phyloP scores from a whole-genome alignment of 53 echinoderm and acorn worm genomes.

The Echinarachnius parma region DNA sequence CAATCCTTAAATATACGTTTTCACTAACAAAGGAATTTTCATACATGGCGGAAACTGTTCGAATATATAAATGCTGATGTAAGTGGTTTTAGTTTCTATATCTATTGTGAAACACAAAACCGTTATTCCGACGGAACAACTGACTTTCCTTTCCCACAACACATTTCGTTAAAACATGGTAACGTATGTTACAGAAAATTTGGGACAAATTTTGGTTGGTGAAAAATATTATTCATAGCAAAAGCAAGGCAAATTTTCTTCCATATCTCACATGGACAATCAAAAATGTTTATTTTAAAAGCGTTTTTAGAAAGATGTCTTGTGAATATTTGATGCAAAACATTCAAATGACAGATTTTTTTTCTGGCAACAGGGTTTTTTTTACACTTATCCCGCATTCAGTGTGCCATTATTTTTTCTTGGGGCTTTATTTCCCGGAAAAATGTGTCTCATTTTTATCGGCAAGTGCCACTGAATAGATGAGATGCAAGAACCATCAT shows the following conservation, averaged over 20 bases:
- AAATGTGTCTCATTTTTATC: background rate
- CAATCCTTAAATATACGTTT: conserved; percentile 8
- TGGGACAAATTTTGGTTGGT: conserved; percentile 3
- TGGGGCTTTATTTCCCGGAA: background rate
- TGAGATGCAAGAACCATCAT: background rate
- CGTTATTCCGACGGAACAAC: background rate
- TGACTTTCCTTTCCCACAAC: background rate
- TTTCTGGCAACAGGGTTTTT: background rate
- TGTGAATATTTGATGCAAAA: background rate
- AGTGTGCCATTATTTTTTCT: background rate
- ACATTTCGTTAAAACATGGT: conserved; percentile 6
- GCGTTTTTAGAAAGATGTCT: background rate
- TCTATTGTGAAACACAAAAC: background rate
- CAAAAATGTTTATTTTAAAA: background rate
- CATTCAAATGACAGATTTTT: background rate
- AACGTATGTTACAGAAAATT: conserved; percentile 30
- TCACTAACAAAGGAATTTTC: background rate
- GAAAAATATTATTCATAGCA: conserved; percentile 5
- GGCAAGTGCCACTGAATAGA: background rate
- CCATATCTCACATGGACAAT: background rate
- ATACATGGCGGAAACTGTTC: background rate
- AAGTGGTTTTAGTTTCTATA: background rate
- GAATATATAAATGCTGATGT: background rate
- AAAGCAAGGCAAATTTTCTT: background rate
- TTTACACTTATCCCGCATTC: background rate